phyloP scores from a whole-genome alignment of 2,113 vertebrate genomes.

The Lophotis ruficrista region DNA sequence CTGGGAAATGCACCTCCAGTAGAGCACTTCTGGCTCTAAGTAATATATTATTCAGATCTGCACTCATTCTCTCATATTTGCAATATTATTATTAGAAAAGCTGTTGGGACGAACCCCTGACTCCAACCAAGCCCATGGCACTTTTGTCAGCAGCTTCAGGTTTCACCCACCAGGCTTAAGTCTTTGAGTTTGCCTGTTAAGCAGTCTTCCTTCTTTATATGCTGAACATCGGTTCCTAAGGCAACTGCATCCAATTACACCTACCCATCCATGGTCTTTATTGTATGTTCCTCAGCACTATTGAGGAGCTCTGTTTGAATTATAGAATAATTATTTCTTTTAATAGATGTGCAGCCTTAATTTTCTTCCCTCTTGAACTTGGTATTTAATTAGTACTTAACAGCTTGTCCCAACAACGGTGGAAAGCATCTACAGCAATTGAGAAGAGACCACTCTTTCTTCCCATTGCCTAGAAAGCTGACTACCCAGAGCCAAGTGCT shows the following conservation, averaged over 20 bases:
- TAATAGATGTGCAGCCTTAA: slow-evolving; percentile 24
- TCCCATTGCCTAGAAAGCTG: not conserved
- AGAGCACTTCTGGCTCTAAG: not conserved
- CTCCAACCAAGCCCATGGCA: not conserved
- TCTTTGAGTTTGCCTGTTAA: slow-evolving; percentile 24
- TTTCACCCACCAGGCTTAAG: not conserved
- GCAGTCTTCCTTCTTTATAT: not conserved
- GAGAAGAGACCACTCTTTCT: not conserved
- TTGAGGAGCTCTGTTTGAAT: slow-evolving; percentile 40
- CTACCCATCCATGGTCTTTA: slow-evolving; percentile 34
- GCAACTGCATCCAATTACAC: slow-evolving; percentile 64
- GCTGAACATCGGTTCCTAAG: slow-evolving; percentile 63
- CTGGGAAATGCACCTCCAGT: not conserved
- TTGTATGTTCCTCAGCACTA: slow-evolving; percentile 13
- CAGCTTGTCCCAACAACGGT: not conserved
- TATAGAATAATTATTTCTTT: slow-evolving; percentile 55
- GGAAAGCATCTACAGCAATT: not conserved
- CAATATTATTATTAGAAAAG: not conserved
- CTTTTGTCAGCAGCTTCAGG: not conserved
- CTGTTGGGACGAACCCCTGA: not conserved
- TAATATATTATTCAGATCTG: not conserved
- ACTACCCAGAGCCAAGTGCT: not conserved
- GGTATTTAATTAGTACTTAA: not conserved
- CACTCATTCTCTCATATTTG: too few relatives aligned
- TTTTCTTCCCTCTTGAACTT: slow-evolving; percentile 11